Percentiles rank a stretch among this genome's conserved stretches.
These are phyloP conservation scores for Atherinosoma microstoma DNA, from an alignment of 2,797 vertebrate genomes.

Conservation along the genomic window DNA sequence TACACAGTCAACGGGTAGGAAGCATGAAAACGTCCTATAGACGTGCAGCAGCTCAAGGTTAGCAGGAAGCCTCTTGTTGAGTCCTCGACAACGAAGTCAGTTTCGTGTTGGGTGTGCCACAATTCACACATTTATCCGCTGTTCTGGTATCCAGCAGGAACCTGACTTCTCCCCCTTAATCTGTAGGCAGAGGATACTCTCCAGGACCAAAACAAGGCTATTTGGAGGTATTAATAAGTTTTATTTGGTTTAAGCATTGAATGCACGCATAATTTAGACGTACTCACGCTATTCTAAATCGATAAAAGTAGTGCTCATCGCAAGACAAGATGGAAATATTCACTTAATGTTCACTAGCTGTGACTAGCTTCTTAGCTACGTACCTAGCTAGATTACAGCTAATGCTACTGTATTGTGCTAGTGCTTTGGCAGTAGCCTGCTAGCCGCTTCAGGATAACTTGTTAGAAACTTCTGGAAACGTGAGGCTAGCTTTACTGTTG, in stretches of 20 bases:
- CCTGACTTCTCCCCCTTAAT: slow-evolving; percentile 38
- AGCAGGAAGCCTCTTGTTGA: slow-evolving; percentile 62
- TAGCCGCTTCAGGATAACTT: slow-evolving; percentile 48
- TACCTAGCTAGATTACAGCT: slow-evolving; percentile 32
- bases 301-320: not conserved
- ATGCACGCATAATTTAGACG: not conserved
- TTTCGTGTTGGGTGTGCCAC: not conserved
- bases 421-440: slow-evolving; percentile 39
- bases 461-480: slow-evolving; percentile 72
- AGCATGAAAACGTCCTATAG: slow-evolving; percentile 10
- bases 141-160: accelerated
- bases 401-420: slow-evolving; percentile 31
- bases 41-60: slow-evolving; percentile 56
- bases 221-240: slow-evolving; percentile 35
- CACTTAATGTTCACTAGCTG: not conserved
- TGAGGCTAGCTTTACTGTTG: not conserved
- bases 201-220: slow-evolving; percentile 60
- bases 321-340: not conserved
- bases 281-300: not conserved
- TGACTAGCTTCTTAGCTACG: slow-evolving; percentile 6
- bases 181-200: not conserved
- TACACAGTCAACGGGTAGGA: no score
- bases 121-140: accelerated
- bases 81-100: slow-evolving; percentile 41
- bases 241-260: not conserved